Base-by-base conservation (phyloP, 2,888 invertebrate genomes). In the Ernsta delagoae region DNA sequence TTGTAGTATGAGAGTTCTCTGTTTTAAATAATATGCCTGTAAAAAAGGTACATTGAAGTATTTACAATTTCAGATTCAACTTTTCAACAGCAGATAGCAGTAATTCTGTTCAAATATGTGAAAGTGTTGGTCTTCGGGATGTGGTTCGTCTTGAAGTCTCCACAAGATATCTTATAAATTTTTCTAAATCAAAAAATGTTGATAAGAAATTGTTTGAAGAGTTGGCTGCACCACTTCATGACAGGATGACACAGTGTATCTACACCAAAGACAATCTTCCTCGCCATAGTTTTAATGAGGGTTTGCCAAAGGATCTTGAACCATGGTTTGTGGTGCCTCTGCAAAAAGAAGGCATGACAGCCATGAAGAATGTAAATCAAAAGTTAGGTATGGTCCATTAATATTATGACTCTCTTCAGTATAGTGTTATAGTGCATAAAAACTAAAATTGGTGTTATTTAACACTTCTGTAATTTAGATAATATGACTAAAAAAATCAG, bases 21-120 rank as follows among this genome's bases (percentile, higher is more conserved):
- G 24, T 24, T 24, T 24, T 24, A 24, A 1, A 24, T 24, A 24
- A 24, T 24, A 24, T 24, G 24, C 24, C 24, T 24, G 24, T 24
- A 1, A 24, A 24, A 24, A 24, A 24, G 24, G 24, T 24, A 24
- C 24, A 24, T 1, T 24, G 24, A 24, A 24, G 24, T 24, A 24
- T 24, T 24, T 24, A 24, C 0, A 36, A 31, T 87, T 90, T 75
- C 83, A 96, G 98, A 77, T 96, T 98, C 77, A 98, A 98, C 88
- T 99, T 99, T 86, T 98, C 98, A 12, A 99, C 99, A 50, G 96
- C 99, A 0, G 98, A 98, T 85, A 99, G 98, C 0, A 99, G 98
- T 75, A 99, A 99, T 90, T 98, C 98, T 39, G 97, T 99, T 0
- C 98, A 98, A 65, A 99, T 99, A 76, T 98, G 98, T 83, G 95